Conservation (phyloP, 2,888 invertebrate genomes). For the Drosophila tanythrix region DNA sequence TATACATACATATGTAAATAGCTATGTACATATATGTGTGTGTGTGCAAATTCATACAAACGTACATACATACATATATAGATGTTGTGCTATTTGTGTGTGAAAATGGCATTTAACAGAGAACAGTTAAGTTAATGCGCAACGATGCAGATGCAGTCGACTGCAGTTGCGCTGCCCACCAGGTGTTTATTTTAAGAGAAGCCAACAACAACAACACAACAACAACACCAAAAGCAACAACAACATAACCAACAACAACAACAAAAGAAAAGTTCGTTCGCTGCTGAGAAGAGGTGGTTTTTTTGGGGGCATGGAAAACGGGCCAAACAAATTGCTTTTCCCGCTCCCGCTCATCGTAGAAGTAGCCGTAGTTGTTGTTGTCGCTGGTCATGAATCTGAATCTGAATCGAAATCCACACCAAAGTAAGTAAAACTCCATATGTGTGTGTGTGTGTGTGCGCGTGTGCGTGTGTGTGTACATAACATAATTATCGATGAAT, state of each 20-base stretch:
- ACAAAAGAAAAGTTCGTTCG: constrained; percentile 21
- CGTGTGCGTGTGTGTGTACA: constrained; percentile 28
- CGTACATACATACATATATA: constrained; percentile 16
- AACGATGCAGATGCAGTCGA: constrained; percentile 56
- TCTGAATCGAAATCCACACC: constrained; percentile 82
- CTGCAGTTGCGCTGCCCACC: constrained; percentile 49
- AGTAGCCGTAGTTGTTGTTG: constrained; percentile 54
- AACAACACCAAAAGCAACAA: neutral
- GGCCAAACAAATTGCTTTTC: constrained; percentile 51
- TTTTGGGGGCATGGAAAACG: constrained; percentile 51
- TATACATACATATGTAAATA: constrained; percentile 49
- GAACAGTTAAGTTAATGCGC: constrained; percentile 59
- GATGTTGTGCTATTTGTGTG: constrained; percentile 41
- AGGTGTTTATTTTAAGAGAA: constrained; percentile 56
- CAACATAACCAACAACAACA: constrained; percentile 6
- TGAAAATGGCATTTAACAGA: constrained; percentile 56
- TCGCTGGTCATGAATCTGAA: constrained; percentile 65
- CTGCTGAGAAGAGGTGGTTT: neutral
- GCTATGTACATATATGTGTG: constrained; percentile 10
- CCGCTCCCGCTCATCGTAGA: constrained; percentile 45
- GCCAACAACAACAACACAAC: constrained; percentile 13
- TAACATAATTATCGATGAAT: constrained; percentile 61
- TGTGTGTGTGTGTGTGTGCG: constrained; percentile 14
- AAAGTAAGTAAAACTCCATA: constrained; percentile 76
- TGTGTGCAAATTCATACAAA: constrained; percentile 37